Percentiles rank a stretch among this genome's conserved stretches.
Evolutionary conservation across 2,797 vertebrate species (phyloP).

Genomic region (Oryzias sinensis): DNA sequence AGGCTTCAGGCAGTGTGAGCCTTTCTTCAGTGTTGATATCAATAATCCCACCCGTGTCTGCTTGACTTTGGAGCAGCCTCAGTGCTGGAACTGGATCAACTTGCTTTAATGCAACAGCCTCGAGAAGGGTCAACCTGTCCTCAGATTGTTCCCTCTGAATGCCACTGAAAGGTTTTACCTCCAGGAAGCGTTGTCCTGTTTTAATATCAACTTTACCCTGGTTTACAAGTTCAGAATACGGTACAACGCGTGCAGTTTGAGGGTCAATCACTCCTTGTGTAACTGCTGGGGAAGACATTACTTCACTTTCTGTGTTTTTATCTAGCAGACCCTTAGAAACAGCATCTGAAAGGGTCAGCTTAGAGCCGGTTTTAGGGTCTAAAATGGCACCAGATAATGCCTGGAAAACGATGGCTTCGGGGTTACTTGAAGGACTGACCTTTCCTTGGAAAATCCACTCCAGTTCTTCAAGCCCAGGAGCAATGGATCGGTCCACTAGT

Average conservation of each 20-base stretch:
- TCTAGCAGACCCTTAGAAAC: constrained; percentile 78
- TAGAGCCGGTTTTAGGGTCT: constrained; percentile 73
- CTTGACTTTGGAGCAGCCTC: constrained; percentile 86
- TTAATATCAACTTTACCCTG: constrained; percentile 90
- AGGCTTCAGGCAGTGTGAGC: constrained; percentile 79
- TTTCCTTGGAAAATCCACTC: constrained; percentile 67
- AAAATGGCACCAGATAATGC: constrained; percentile 72
- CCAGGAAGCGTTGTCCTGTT: constrained; percentile 89
- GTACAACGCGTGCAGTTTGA: constrained; percentile 77
- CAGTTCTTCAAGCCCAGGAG: constrained; percentile 77
- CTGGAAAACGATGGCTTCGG: constrained; percentile 61
- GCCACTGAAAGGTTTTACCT: constrained; percentile 83
- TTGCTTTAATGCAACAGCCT: constrained; percentile 76
- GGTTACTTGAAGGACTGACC: constrained; percentile 50
- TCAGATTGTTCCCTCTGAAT: constrained; percentile 67
- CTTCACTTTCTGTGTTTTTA: constrained; percentile 59
- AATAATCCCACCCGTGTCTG: constrained; percentile 84
- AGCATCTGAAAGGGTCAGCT: constrained; percentile 76
- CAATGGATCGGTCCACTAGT: constrained; percentile 78
- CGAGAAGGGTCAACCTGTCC: constrained; percentile 64
- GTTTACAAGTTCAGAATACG: constrained; percentile 87
- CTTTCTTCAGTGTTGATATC: constrained; percentile 79
- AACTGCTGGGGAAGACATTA: constrained; percentile 66
- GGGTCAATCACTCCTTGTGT: constrained; percentile 81
- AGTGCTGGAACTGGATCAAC: constrained; percentile 80